phyloP scores from a whole-genome alignment of 1,140 invertebrate species.

The Drosophila pseudoobscura region DNA sequence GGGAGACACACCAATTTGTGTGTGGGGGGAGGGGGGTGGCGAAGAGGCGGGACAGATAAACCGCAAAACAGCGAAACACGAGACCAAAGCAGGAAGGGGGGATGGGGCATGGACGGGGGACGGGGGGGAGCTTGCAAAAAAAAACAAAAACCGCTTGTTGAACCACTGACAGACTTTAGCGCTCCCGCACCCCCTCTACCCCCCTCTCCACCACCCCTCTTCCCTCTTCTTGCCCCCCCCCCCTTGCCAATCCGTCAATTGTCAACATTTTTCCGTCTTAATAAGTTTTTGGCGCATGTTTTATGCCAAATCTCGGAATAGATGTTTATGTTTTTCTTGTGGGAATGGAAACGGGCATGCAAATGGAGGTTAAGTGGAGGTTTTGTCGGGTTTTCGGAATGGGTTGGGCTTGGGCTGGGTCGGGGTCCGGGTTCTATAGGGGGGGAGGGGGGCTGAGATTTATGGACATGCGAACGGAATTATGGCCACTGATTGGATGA shows the following conservation, averaged over 20 bases:
- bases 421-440: slow-evolving; percentile 9
- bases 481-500: slow-evolving; percentile 26
- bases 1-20: slow-evolving; percentile 32
- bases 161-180: slow-evolving; percentile 31
- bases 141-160: slow-evolving; percentile 41
- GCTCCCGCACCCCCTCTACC: not conserved
- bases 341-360: slow-evolving; percentile 25
- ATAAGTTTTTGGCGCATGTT: slow-evolving; percentile 51
- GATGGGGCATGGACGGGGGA: no score
- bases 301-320: slow-evolving; percentile 42
- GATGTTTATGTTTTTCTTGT: slow-evolving; percentile 39
- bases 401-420: slow-evolving; percentile 1
- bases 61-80: slow-evolving; percentile 27
- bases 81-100: slow-evolving; percentile 17
- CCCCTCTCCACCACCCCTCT: not conserved
- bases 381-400: slow-evolving; percentile 21
- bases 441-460: slow-evolving; percentile 22
- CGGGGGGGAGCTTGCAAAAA: no score
- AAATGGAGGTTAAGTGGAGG: slow-evolving; percentile 53
- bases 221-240: slow-evolving; percentile 1
- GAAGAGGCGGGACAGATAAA: slow-evolving; percentile 12
- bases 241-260: slow-evolving; percentile 45
- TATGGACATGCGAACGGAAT: slow-evolving; percentile 26
- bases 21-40: not conserved
- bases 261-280: slow-evolving; percentile 59